phyloP scores from a whole-genome alignment of 1,140 invertebrate species.

The Procambarus clarkii region DNA sequence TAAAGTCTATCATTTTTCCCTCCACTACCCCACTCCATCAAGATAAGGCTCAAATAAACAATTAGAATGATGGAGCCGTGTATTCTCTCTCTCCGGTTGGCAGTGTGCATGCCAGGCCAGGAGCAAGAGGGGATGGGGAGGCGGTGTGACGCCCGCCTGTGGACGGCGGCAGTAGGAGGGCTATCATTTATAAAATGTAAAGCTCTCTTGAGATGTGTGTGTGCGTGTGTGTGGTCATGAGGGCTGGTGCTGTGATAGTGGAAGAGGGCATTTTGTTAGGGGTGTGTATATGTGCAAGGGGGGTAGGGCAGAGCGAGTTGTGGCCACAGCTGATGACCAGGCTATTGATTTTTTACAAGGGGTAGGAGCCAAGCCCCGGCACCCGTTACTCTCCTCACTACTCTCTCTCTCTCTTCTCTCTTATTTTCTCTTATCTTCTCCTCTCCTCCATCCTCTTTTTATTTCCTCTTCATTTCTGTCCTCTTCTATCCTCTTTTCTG shows the following conservation, averaged over 20 bases:
- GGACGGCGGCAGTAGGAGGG: neutral
- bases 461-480: no score
- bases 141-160: neutral
- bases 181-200: neutral
- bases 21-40: neutral
- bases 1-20: no score
- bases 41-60: neutral
- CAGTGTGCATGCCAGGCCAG: neutral
- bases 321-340: conserved; percentile 11
- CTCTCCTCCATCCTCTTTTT: neutral
- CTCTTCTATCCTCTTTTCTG: no score
- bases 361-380: conserved; percentile 3
- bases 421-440: conserved; percentile 25
- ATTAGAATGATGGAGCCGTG: neutral
- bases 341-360: conserved; percentile 20
- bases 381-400: neutral
- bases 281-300: neutral
- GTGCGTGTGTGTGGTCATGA: neutral
- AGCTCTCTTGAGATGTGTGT: neutral
- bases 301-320: neutral
- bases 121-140: neutral
- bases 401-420: conserved; percentile 35
- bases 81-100: neutral
- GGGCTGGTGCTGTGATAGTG: neutral
- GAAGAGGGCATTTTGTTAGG: neutral